These are phyloP conservation scores for Sarcoramphus papa DNA, from an alignment of 2,797 vertebrate genomes.

Conservation along the genomic window DNA sequence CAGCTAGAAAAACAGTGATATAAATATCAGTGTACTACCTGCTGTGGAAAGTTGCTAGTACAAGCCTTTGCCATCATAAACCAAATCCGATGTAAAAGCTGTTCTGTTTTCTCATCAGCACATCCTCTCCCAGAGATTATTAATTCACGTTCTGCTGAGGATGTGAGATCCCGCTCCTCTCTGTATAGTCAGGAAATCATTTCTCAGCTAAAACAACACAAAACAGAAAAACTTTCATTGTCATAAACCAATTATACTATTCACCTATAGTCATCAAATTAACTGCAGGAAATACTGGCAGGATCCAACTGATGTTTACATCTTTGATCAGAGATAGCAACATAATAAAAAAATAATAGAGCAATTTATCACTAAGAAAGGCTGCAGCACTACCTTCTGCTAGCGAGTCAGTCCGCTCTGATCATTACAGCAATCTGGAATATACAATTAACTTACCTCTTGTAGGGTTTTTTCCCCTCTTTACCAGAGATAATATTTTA, in stretches of 20 bases:
- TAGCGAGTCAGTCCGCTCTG: not conserved
- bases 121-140: not conserved
- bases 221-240: not conserved
- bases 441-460: not conserved
- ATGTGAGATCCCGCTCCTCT: not conserved
- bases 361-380: not conserved
- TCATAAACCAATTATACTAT: not conserved
- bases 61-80: not conserved
- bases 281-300: not conserved
- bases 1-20: not conserved
- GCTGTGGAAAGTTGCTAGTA: not conserved
- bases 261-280: not conserved
- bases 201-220: not conserved
- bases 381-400: not conserved
- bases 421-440: not conserved
- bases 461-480: not conserved
- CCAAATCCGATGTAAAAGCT: not conserved
- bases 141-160: not conserved
- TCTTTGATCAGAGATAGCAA: not conserved
- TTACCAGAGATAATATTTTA: not conserved
- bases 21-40: fast-evolving
- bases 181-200: not conserved
- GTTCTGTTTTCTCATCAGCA: not conserved
- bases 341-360: not conserved
- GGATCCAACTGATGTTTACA: not conserved